Base-by-base conservation (phyloP, 2,888 invertebrate species). In the Dexiosoma caninum region DNA sequence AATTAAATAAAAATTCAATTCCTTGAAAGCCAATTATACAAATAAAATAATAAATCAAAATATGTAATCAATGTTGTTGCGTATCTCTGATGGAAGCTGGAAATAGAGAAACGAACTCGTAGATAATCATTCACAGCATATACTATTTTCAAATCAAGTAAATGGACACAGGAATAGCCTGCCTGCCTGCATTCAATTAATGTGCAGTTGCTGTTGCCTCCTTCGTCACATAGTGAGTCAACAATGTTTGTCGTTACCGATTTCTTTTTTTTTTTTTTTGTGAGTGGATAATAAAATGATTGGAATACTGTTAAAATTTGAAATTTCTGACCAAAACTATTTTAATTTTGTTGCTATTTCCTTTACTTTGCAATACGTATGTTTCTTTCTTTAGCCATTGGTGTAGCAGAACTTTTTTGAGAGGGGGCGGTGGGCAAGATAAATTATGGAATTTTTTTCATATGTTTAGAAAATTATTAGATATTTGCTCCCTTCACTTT, bases 21-120 rank as follows among this genome's bases (percentile, higher is more conserved):
- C 53, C 62, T 77, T 77, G 57, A 77, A 77, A 81, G 72, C 69
- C 72, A 77, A 81, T 74, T 81, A 77, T 42, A 64, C 62, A 81
- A 72, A 77, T 64, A 69, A 77, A 77, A 74, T 77, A 69, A 81
- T 81, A 81, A 81, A 81, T 81, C 81, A 81, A 80, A 71, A 27
- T 76, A 62, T 46, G 35, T 19, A 59, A 51, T 57, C 21, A 40
- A 57, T 66, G 57, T 59, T 53, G 10, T 14, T 21, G 59, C 37
- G 8, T 71, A 10, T 35, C 42, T 23, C 9, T 44, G 27, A 66
- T 2, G 40, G n/a, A 23, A 49, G 35, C 46, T 35, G n/a, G 23
- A 46, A 32, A n/a, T 46, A 49, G 14, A 35, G 35, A 1, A 35
- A 14, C 0, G 16, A 8, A 46, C 8, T 27, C 32, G 44, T 42